A percentile compares a stretch with the other conserved stretches of the same genome.
Evolutionary conservation across 2,113 vertebrate species (phyloP).

Genomic region (Neotoma lepida): DNA sequence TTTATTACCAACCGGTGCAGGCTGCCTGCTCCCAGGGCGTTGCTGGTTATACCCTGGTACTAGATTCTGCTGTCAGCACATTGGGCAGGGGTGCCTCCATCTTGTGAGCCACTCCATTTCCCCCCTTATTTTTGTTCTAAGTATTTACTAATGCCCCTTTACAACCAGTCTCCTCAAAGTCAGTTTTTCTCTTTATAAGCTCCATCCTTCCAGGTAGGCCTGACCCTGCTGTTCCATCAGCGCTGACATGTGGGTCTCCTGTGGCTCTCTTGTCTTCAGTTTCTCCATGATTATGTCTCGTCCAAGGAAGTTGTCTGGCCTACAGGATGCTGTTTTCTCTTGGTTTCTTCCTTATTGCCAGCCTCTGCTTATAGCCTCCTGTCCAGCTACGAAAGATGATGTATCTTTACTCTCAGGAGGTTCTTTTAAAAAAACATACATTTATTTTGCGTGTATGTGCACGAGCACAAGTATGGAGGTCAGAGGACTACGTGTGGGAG

Average conservation of each 20-base stretch:
- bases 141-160: not conserved
- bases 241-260: not conserved
- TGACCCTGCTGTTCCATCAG: accelerated
- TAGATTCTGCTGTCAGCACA: not conserved
- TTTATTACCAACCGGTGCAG: not conserved
- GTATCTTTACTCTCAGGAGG: not conserved
- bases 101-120: not conserved
- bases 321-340: not conserved
- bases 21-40: not conserved
- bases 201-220: not conserved
- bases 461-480: no score
- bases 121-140: not conserved
- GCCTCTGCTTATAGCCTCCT: not conserved
- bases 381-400: not conserved
- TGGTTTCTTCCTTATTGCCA: no score
- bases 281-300: not conserved
- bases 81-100: not conserved
- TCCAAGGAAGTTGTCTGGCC: no score
- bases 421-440: not conserved
- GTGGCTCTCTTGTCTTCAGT: not conserved
- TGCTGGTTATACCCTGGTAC: not conserved
- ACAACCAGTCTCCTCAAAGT: not conserved
- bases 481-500: not conserved
- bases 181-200: not conserved
- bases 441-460: no score